Base-by-base conservation (phyloP, 1,140 invertebrate genomes). In the Heterodera carotae region DNA sequence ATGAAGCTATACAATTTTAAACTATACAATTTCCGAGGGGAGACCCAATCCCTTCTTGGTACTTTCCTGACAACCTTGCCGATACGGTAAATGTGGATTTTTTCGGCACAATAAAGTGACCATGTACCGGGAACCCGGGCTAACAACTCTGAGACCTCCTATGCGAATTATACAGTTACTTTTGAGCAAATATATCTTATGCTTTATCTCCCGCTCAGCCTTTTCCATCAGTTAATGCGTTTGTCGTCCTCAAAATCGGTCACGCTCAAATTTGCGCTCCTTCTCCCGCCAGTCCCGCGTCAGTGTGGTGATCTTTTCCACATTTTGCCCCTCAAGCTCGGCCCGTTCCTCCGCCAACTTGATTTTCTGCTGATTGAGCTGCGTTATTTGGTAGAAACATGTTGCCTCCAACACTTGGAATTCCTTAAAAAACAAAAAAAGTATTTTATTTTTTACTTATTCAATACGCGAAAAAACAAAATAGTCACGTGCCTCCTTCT, bases 161-260 rank as follows among this genome's bases (percentile, higher is more conserved):
- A n/a, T n/a, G n/a, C n/a, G n/a, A 56, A 56, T 31, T 25, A 59
- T 25, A 22, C 60, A 56, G 0, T 69, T 43, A 27, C 7, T 29
- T 34, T 29, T 29, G 18, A 75, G 15, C n/a, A 22, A 68, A 27
- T 36, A 3, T 0, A 33, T 66, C 5, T 22, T 34, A 72, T 79
- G 68, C 78, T 79, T 64, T 36, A 79, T 81, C 69, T 79, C 78
- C 12, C 31, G 31, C 27, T 79, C 60, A 15, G 79, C 80, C 29
- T 68, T 60, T 27, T 79, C 79, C 67, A 79, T 18, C 78, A 60
- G 39, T 53, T 69, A 76, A 79, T 79, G 12, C 79, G 60, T 25
- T 39, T 33, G n/a, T 79, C 76, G 29, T 80, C 53, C 27, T 79
- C 39, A 29, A 27, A n/a, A 34, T 69, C 69, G 69, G 12, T 79